A percentile compares a stretch with the other conserved stretches of the same genome.
Evolutionary conservation across 2,797 vertebrate genomes (phyloP).

Genomic region (Australoheros facetus): DNA sequence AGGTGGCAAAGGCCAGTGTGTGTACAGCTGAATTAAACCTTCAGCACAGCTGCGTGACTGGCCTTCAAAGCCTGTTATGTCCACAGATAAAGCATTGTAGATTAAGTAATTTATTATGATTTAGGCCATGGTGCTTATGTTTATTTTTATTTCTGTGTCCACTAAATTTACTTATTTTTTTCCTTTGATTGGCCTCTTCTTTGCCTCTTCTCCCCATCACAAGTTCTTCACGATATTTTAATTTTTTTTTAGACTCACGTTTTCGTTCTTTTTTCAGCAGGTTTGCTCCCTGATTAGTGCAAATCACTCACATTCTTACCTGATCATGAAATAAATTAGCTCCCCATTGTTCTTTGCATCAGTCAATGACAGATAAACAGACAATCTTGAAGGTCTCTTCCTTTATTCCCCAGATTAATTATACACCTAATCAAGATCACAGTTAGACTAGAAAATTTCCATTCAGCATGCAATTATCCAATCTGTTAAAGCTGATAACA

Average conservation of each 20-base stretch:
- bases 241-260: neutral
- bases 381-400: constrained; percentile 48
- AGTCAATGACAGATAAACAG: constrained; percentile 64
- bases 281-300: constrained; percentile 30
- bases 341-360: constrained; percentile 47
- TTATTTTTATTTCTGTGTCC: constrained; percentile 3
- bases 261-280: neutral
- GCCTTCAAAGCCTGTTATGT: constrained; percentile 31
- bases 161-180: neutral
- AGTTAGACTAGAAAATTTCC: constrained; percentile 58
- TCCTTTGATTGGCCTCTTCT: neutral
- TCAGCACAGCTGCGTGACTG: constrained; percentile 39
- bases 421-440: constrained; percentile 65
- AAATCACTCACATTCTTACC: constrained; percentile 41
- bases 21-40: constrained; percentile 53
- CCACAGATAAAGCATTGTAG: constrained; percentile 43
- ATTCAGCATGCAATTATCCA: constrained; percentile 70
- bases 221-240: neutral
- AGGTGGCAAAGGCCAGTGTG: constrained; percentile 64
- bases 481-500: constrained; percentile 64
- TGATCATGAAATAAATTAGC: constrained; percentile 61
- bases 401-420: constrained; percentile 65
- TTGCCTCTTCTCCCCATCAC: neutral
- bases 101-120: constrained; percentile 54
- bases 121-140: constrained; percentile 13